Conservation (phyloP, 2,888 invertebrate genomes). For the Eilema depressum region DNA sequence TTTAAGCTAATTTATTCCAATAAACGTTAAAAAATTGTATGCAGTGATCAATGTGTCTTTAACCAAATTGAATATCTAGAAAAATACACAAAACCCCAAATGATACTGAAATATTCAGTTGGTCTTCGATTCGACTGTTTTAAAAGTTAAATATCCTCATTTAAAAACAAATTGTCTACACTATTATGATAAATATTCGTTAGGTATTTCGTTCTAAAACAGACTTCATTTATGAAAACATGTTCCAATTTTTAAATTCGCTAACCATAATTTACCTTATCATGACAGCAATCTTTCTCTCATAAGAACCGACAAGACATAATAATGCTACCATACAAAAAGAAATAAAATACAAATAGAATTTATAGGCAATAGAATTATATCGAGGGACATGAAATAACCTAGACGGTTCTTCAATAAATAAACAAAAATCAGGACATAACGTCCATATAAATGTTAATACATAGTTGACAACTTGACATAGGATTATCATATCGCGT, state of each 20-base stretch:
- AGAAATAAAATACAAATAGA: background rate
- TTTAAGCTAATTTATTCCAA: background rate
- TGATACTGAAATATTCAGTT: background rate
- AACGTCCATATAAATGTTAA: conserved; percentile 30
- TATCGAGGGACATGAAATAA: background rate
- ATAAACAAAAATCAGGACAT: conserved; percentile 28
- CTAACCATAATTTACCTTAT: background rate
- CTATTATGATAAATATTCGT: background rate
- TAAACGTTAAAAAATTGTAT: background rate
- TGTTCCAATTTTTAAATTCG: background rate
- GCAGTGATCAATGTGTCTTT: background rate
- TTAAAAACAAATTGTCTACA: background rate
- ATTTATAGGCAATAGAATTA: background rate
- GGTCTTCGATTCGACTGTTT: background rate
- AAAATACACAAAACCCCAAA: background rate
- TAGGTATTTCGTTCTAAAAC: background rate
- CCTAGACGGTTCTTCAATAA: conserved; percentile 18
- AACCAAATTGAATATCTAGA: no score
- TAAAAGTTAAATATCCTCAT: background rate
- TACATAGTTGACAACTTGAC: conserved; percentile 44
- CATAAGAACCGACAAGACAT: background rate
- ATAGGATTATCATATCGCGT: conserved; percentile 55
- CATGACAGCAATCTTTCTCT: background rate
- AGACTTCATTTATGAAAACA: background rate
- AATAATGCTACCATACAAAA: background rate